Conservation (phyloP, 92 coral and sea anemone genomes). For the Palythoa heliodiscus region DNA sequence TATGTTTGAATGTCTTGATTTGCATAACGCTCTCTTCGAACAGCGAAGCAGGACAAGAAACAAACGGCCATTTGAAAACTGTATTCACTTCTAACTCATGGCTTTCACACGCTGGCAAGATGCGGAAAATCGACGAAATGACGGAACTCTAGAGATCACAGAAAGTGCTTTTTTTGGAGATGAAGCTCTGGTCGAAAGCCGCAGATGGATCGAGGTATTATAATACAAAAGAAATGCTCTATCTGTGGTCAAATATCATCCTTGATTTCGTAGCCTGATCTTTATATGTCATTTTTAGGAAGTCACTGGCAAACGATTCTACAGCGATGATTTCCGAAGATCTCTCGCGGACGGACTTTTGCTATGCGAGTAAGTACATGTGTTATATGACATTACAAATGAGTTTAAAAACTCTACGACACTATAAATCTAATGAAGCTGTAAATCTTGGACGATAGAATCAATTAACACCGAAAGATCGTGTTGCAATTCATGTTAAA, state of each 20-base stretch:
- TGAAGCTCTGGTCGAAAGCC: slow-evolving; percentile 78
- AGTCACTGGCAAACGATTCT: slow-evolving; percentile 72
- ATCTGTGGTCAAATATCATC: neutral
- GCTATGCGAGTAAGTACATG: slow-evolving; percentile 89
- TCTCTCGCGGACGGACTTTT: slow-evolving; percentile 82
- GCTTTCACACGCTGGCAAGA: slow-evolving; percentile 13
- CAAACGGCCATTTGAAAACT: neutral
- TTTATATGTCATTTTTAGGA: slow-evolving; percentile 49
- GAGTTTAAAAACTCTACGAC: neutral
- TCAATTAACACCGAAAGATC: slow-evolving; percentile 37
- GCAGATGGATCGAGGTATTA: slow-evolving; percentile 95
- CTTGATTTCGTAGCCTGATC: slow-evolving; percentile 33
- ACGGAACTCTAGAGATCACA: slow-evolving; percentile 23
- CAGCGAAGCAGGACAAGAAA: slow-evolving; percentile 24
- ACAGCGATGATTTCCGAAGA: slow-evolving; percentile 77
- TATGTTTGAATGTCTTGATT: slow-evolving; percentile 21
- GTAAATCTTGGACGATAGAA: slow-evolving; percentile 20
- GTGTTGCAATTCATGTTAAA: neutral
- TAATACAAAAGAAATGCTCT: neutral
- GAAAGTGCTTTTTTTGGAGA: slow-evolving; percentile 58
- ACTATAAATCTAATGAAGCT: slow-evolving; percentile 2
- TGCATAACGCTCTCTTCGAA: slow-evolving; percentile 36
- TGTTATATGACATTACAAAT: neutral
- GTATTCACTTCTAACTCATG: neutral
- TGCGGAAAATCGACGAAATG: neutral